phyloP scores from a whole-genome alignment of 2,113 vertebrate species.

The Paraplagusia blochii region DNA sequence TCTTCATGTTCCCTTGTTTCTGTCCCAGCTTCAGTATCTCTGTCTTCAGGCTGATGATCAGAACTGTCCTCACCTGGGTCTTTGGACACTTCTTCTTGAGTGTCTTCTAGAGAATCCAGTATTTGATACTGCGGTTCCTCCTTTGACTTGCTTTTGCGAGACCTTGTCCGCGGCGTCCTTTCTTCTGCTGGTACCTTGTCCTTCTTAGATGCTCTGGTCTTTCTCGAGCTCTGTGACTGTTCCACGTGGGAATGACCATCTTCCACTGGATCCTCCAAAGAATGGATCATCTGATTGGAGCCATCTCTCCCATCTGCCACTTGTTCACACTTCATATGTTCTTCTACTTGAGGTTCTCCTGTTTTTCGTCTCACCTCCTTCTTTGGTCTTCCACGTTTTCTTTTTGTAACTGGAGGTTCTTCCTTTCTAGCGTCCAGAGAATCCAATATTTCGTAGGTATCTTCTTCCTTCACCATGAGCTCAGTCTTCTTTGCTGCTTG shows the following conservation, averaged over 20 bases:
- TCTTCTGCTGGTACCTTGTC: not conserved
- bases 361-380: slow-evolving; percentile 13
- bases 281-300: slow-evolving; percentile 48
- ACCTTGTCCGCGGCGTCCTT: not conserved
- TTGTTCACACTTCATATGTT: not conserved
- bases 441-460: slow-evolving; percentile 17
- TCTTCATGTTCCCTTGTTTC: no score
- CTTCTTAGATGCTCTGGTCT: not conserved
- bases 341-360: not conserved
- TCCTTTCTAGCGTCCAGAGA: slow-evolving; percentile 10
- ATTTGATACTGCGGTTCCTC: slow-evolving; percentile 14
- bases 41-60: no score
- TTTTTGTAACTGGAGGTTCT: not conserved
- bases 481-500: slow-evolving; percentile 4
- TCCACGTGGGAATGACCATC: not conserved
- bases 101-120: slow-evolving; percentile 47
- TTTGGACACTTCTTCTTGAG: slow-evolving; percentile 13
- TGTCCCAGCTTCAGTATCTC: no score
- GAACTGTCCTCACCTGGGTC: not conserved
- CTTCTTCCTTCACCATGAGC: slow-evolving; percentile 1
- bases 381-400: slow-evolving; percentile 37
- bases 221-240: not conserved
- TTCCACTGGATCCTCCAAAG: slow-evolving; percentile 37
- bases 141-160: not conserved
- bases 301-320: slow-evolving; percentile 22